Evolutionary conservation across 1,140 invertebrate genomes (phyloP), one percentile per base, ranked within the genome.

Genomic region (Stenopsyche tienmushanensis): DNA sequence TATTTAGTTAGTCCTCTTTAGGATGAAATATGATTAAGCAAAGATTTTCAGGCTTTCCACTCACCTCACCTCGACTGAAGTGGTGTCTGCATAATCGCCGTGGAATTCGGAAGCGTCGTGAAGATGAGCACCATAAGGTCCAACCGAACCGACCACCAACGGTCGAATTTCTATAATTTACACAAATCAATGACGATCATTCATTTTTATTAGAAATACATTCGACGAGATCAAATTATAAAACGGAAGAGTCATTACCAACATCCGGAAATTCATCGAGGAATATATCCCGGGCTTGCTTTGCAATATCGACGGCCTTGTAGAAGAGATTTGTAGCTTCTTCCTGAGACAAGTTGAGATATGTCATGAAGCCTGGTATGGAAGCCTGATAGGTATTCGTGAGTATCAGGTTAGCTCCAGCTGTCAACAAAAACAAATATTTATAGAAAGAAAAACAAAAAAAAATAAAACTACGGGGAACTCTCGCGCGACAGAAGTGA

Each of bases 361-460:
- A 84, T 72, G 89, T 82, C 65, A 83, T 79, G 72, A 94, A 91
- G 0, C 92, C 90, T 18, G 85, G 83, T 42, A 94, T 79, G 9
- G 89, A 91, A 0, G 93, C 91, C 80, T 97, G 94, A 74, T 97
- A 97, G 1, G 92, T 94, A 64, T 90, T 90, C 3, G 92, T 94
- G 66, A 90, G 85, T 45, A 96, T 88, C 24, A 96, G 80, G 73
- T 96, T 86, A 13, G 92, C 87, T 1, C 94, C 94, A 72, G 89
- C 91, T 87, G 80, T 45, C 17, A 50, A 50, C 23, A 44, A 20
- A 34, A 34, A 7, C 13, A 34, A 34, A 34, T 34, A 34, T 7
- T 34, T 34, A 34, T 34, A 7, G 13, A 34, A 7, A 7, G 13
- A 34, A 7, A 34, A 7, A 7, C 13, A 34, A 34, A 34, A 34